phyloP scores from a whole-genome alignment of 2,113 vertebrate species.

The Collichthys lucidus region DNA sequence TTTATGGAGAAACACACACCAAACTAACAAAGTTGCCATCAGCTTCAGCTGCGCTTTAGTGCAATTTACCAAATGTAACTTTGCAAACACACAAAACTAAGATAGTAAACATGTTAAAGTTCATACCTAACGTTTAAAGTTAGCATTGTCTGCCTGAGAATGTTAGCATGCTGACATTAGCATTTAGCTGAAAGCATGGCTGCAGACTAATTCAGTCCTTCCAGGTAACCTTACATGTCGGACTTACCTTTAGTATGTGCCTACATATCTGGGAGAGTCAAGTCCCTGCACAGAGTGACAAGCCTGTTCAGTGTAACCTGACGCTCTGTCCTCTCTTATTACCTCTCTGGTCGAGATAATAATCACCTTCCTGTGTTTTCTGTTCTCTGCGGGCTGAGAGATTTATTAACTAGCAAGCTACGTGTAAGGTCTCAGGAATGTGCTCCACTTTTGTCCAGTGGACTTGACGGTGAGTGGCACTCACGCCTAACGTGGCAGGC shows the following conservation, averaged over 20 bases:
- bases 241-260: constrained; percentile 23
- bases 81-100: background rate
- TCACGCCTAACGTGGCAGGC: constrained; percentile 58
- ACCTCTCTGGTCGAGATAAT: constrained; percentile 67
- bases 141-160: no score
- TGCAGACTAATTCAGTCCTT: background rate
- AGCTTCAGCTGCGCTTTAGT: no score
- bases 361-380: constrained; percentile 62
- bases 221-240: constrained; percentile 33
- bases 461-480: constrained; percentile 71
- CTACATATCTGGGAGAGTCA: constrained; percentile 23
- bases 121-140: background rate
- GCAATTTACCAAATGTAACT: background rate
- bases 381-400: constrained; percentile 42
- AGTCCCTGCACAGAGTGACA: constrained; percentile 36
- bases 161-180: no score
- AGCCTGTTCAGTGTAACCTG: constrained; percentile 56
- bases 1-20: background rate
- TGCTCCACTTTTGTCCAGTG: constrained; percentile 67
- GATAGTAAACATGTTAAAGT: background rate
- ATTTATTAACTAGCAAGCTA: constrained; percentile 73
- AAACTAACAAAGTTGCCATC: background rate
- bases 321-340: constrained; percentile 60
- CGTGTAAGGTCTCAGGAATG: constrained; percentile 72
- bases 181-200: background rate